Evolutionary conservation across 2,113 vertebrate genomes (phyloP).

Genomic region (Lepus europaeus): DNA sequence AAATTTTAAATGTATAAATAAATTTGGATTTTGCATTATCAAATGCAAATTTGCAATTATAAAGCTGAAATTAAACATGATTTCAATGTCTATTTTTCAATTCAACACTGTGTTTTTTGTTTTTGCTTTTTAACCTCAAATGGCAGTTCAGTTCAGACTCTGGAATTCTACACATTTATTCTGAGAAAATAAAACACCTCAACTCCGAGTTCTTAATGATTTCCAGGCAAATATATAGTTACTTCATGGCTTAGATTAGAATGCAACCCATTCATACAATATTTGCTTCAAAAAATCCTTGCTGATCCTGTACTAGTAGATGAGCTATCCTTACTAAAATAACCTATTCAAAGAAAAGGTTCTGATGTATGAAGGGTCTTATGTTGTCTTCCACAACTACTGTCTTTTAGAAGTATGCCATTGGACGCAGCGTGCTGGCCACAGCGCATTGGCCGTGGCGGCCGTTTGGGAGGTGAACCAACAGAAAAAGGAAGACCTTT

Average conservation of each 20-base stretch:
- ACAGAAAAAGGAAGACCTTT: too few relatives aligned
- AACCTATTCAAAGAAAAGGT: not conserved
- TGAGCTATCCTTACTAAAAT: constrained; percentile 1
- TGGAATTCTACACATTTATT: constrained; percentile 13
- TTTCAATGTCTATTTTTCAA: not conserved
- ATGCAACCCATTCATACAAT: not conserved
- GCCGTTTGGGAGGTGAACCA: too few relatives aligned
- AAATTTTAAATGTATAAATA: too few relatives aligned
- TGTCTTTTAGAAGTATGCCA: not conserved
- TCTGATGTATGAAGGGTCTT: constrained; percentile 21
- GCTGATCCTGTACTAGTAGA: not conserved
- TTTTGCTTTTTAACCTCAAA: not conserved
- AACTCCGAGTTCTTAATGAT: not conserved
- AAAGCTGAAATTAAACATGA: constrained; percentile 12
- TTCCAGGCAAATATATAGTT: not conserved
- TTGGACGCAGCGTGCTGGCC: too few relatives aligned
- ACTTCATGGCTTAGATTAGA: constrained; percentile 2
- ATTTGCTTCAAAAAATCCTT: not conserved
- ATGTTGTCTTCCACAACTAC: not conserved
- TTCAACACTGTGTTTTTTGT: not conserved
- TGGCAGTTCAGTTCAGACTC: not conserved
- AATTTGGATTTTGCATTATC: not conserved
- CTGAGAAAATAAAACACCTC: constrained; percentile 38
- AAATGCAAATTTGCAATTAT: not conserved
- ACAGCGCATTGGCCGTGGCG: too few relatives aligned